phyloP scores from a whole-genome alignment of 1,140 invertebrate species.

The Gerris buenoi region DNA sequence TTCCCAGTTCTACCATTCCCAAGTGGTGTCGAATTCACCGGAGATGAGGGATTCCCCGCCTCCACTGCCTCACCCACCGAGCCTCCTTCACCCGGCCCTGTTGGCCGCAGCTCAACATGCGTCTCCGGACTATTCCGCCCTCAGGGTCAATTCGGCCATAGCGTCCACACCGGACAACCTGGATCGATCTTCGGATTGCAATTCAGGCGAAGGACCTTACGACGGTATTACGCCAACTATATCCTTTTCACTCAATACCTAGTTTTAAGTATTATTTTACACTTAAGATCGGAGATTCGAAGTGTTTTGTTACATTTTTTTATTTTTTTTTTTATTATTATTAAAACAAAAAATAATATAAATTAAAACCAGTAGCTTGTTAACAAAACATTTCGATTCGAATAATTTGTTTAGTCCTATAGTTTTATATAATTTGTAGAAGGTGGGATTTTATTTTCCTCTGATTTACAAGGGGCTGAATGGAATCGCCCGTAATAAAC shows the following conservation, averaged over 20 bases:
- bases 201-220: slow-evolving; percentile 70
- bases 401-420: too few species aligned
- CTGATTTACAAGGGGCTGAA: too few species aligned
- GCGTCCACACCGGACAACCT: slow-evolving; percentile 41
- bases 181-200: slow-evolving; percentile 72
- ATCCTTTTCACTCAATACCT: slow-evolving; percentile 59
- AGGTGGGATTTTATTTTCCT: too few species aligned
- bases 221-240: slow-evolving; percentile 84
- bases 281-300: slow-evolving; percentile 6
- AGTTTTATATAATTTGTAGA: too few species aligned
- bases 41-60: slow-evolving; percentile 24
- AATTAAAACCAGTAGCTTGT: not conserved
- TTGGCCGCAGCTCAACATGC: slow-evolving; percentile 54
- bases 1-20: slow-evolving; percentile 56
- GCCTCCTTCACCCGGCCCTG: slow-evolving; percentile 51
- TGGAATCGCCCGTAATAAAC: too few species aligned
- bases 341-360: not conserved
- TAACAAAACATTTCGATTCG: too few species aligned
- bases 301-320: not conserved
- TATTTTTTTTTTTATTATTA: not conserved
- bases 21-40: slow-evolving; percentile 23
- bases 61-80: slow-evolving; percentile 26
- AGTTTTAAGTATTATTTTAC: too few species aligned
- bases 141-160: slow-evolving; percentile 30
- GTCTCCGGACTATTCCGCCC: slow-evolving; percentile 56